Evolutionary conservation across 1,140 invertebrate species (phyloP), one percentile per base, ranked within the genome.

Genomic region (Bactericera cockerelli): DNA sequence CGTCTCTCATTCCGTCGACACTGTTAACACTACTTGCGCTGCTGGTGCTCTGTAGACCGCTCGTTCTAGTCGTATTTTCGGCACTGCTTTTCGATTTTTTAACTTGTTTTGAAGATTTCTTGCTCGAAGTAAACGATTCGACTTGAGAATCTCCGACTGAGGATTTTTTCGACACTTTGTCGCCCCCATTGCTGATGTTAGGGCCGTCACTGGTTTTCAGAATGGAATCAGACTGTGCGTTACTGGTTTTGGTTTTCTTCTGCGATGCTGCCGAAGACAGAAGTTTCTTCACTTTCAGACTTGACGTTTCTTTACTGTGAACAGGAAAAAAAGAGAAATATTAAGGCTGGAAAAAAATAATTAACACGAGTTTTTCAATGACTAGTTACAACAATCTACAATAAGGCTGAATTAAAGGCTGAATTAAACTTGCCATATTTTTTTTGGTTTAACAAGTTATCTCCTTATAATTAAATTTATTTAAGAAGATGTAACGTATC

Each of bases 221-320:
- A 16, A 11, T 36, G 10, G 33, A 16, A 11, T 36, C 33, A 10
- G 33, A 36, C 10, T 11, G 33, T 11, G 33, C 10, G 10, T 36
- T 36, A 36, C 16, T 36, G 10, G 16, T 36, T 36, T 10, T 36
- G 42, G 22, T 19, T 16, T 49, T 4, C 3, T 49, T 49, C 22
- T 49, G 42, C n/a, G n/a, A n/a, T n/a, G n/a, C n/a, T n/a, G n/a
- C n/a, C 22, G 22, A 10, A 6, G 28, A 31, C 28, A 31, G 28
- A 31, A 49, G n/a, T n/a, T 49, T 49, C 22, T 49, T 49, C n/a
- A 8, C 22, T 49, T 49, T 49, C 42, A 49, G 19, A 49, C 22
- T 49, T 16, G 42, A 49, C 22, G n/a, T 49, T 49, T 49, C 42
- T n/a, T 49, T 49, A 16, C 42, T 49, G 42, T 19, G 22, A 49